phyloP scores from a whole-genome alignment of 2,113 vertebrate genomes.

The Zosterops pallidus region DNA sequence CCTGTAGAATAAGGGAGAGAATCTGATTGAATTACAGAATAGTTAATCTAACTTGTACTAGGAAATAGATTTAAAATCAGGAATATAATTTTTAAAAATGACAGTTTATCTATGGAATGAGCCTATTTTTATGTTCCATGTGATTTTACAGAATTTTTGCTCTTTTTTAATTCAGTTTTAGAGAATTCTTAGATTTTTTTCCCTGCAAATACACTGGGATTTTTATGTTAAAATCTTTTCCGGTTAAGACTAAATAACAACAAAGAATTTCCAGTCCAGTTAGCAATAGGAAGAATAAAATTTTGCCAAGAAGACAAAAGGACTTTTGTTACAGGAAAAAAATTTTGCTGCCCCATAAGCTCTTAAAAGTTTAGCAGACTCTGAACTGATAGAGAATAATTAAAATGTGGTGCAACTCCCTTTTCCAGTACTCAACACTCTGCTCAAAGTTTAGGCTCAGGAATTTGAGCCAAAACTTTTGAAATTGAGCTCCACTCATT shows the following conservation, averaged over 20 bases:
- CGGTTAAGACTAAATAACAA: background rate
- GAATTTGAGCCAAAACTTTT: background rate
- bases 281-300: background rate
- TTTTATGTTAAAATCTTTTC: background rate
- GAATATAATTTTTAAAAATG: background rate
- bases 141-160: background rate
- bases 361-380: background rate
- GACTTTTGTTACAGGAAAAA: background rate
- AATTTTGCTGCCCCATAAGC: background rate
- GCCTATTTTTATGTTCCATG: background rate
- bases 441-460: background rate
- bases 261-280: background rate
- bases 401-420: background rate
- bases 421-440: background rate
- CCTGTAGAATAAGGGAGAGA: background rate
- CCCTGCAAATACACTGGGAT: background rate
- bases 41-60: background rate
- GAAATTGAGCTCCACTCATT: background rate
- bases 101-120: background rate
- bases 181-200: background rate
- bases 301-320: background rate
- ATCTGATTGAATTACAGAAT: background rate
- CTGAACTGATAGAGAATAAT: background rate
- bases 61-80: background rate
- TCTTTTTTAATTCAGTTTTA: background rate